These are phyloP conservation scores for Brachionus asplanchnoidis DNA, from an alignment of 1,140 invertebrate genomes.

Conservation along the genomic window DNA sequence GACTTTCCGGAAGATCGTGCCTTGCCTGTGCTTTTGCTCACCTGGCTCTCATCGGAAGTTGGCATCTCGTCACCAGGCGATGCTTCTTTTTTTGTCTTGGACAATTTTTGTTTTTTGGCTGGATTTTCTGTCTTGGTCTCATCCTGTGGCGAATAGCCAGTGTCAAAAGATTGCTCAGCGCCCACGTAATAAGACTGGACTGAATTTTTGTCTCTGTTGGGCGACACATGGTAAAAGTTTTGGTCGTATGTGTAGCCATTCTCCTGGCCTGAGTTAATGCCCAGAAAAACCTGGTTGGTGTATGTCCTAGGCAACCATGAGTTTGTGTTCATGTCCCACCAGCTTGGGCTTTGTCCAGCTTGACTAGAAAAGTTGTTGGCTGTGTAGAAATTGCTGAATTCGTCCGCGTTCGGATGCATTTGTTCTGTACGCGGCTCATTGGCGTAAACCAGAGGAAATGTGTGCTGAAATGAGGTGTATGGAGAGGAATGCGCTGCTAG, in stretches of 20 bases:
- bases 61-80: background rate
- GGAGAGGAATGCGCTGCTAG: background rate
- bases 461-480: background rate
- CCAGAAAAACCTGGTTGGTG: background rate
- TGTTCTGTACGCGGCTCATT: background rate
- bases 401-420: background rate
- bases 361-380: background rate
- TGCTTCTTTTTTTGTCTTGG: background rate
- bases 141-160: background rate
- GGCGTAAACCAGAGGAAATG: background rate
- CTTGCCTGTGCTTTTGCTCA: background rate
- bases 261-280: background rate
- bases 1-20: background rate
- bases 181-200: background rate
- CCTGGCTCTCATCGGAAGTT: background rate
- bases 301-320: background rate
- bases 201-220: background rate
- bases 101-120: slow-evolving; percentile 17
- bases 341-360: background rate
- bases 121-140: background rate
- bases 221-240: background rate
- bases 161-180: background rate
- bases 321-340: slow-evolving; percentile 25
- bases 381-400: background rate
- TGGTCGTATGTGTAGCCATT: background rate